phyloP scores from a whole-genome alignment of 2,113 vertebrate genomes.

The Emberiza fucata region DNA sequence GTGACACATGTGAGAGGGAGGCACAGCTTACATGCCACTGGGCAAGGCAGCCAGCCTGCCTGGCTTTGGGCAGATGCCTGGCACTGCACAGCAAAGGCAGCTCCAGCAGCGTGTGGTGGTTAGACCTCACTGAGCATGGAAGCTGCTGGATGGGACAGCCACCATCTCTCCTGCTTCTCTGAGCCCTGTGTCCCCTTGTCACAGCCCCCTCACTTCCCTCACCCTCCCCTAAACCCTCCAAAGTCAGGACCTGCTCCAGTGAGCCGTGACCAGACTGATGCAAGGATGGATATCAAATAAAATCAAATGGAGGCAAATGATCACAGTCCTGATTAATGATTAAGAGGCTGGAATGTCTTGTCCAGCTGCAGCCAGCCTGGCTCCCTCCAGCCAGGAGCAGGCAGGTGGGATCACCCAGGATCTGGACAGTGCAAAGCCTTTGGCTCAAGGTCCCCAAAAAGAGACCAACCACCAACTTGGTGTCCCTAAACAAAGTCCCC shows the following conservation, averaged over 20 bases:
- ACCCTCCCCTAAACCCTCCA: fast-evolving
- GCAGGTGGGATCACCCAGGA: neutral
- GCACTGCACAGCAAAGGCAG: neutral
- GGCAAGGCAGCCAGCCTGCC: neutral
- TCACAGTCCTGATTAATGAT: neutral
- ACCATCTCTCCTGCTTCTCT: fast-evolving
- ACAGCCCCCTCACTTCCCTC: fast-evolving
- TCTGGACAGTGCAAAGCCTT: neutral
- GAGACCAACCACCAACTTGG: neutral
- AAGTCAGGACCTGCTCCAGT: neutral
- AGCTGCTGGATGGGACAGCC: neutral
- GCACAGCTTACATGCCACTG: fast-evolving
- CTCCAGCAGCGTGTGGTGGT: fast-evolving
- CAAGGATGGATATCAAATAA: neutral
- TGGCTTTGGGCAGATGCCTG: neutral
- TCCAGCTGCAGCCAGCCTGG: neutral
- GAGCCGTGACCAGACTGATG: neutral
- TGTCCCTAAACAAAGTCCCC: neutral
- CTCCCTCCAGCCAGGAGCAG: neutral
- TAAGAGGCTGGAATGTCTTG: neutral
- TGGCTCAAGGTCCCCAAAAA: neutral
- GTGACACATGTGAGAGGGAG: neutral
- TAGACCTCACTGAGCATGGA: fast-evolving
- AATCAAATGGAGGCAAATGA: neutral
- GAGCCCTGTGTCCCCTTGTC: fast-evolving